These are phyloP conservation scores for cat (Felis catus) DNA, from an alignment of 2,113 vertebrate species.

Conservation along the genomic window DNA sequence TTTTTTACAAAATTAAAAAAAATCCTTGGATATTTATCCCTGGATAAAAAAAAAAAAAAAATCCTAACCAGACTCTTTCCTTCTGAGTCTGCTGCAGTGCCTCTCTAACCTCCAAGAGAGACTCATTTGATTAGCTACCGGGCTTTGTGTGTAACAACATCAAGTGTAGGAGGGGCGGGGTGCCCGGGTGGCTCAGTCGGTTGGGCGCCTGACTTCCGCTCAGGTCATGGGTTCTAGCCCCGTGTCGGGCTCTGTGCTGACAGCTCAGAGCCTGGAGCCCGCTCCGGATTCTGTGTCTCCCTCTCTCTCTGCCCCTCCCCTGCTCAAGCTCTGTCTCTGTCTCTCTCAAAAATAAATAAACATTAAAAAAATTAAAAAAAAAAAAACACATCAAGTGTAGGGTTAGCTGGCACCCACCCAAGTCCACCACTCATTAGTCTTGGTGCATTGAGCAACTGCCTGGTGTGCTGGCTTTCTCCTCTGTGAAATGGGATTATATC, in stretches of 20 bases:
- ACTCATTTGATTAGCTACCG: neutral
- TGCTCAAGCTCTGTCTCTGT: too few relatives aligned
- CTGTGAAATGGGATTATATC: neutral
- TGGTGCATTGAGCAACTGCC: too few relatives aligned
- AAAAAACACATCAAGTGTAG: neutral
- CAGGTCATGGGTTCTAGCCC: too few relatives aligned
- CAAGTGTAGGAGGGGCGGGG: neutral
- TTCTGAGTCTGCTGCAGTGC: neutral
- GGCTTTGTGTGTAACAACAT: neutral
- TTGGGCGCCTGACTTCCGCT: too few relatives aligned
- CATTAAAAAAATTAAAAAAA: too few relatives aligned
- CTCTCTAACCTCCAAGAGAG: neutral
- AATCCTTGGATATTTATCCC: neutral
- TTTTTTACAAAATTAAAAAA: neutral
- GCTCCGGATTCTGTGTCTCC: too few relatives aligned
- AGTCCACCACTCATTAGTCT: neutral
- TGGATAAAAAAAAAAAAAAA: too few relatives aligned
- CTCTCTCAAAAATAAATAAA: too few relatives aligned
- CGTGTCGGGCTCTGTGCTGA: too few relatives aligned
- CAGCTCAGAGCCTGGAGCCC: too few relatives aligned
- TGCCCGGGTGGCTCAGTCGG: too few relatives aligned
- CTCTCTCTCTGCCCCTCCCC: too few relatives aligned
- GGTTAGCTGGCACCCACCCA: neutral
- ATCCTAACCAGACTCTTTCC: neutral
- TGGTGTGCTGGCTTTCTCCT: neutral